Evolutionary conservation across 2,888 invertebrate species (phyloP).

Genomic region (Mechanitis mazaeus): DNA sequence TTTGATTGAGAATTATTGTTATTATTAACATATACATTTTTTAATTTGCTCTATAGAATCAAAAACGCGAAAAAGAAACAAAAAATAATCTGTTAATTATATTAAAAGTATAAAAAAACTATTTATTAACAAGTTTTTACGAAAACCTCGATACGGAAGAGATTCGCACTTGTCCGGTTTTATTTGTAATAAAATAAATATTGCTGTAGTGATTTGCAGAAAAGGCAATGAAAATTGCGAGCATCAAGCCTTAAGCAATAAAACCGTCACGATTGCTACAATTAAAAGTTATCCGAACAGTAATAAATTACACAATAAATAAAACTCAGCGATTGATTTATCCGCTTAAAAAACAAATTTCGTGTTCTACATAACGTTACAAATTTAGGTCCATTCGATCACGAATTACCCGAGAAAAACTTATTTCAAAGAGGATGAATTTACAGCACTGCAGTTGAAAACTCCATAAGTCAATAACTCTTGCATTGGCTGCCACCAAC

Average conservation of each 20-base stretch:
- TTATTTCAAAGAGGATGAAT: conserved; percentile 23
- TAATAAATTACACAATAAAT: conserved; percentile 7
- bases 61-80: too few species aligned
- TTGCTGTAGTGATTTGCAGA: neutral
- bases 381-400: conserved; percentile 15
- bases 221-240: conserved; percentile 2
- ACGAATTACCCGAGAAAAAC: conserved; percentile 18
- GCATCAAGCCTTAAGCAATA: neutral
- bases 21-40: too few species aligned
- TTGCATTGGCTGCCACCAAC: conserved; percentile 30
- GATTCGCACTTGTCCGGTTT: neutral
- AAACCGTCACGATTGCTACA: conserved; percentile 5
- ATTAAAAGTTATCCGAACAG: conserved; percentile 4
- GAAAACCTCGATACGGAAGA: too few species aligned
- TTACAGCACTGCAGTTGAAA: conserved; percentile 29
- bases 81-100: too few species aligned
- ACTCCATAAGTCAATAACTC: conserved; percentile 34
- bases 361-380: conserved; percentile 4
- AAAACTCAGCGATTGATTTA: conserved; percentile 4
- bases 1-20: too few species aligned
- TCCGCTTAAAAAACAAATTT: conserved; percentile 9
- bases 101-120: too few species aligned
- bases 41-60: too few species aligned
- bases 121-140: too few species aligned
- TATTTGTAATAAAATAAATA: neutral